Base-by-base conservation (phyloP, 92 coral and sea anemone genomes). In the Porites rus region DNA sequence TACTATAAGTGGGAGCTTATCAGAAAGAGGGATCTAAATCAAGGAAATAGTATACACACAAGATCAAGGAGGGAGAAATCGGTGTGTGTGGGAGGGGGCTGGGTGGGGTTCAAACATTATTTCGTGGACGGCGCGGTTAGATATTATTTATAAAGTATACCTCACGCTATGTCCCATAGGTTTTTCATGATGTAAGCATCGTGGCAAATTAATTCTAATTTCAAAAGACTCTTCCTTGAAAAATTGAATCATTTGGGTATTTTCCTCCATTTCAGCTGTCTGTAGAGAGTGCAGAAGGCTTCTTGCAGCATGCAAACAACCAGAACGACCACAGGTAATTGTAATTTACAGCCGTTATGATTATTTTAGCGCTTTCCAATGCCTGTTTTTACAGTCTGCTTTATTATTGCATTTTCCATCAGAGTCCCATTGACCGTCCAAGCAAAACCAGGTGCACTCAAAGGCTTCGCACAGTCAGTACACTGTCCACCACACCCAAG, bases 401-500 rank as follows among this genome's bases (percentile, higher is more conserved):
- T 46, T 24, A 22, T 66, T 68, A 28, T 68, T 68, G 8, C 50
- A 3, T 24, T 68, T 24, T 22, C 51, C 51, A 10, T 68, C 51
- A 68, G 73, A 68, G 54, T 16, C 46, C 65, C 65, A n/a, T n/a
- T 81, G 65, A 81, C 43, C 77, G 86, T 19, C 72, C 65, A 43
- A 81, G 86, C 21, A 81, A 81, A 69, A 10, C 74, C 17, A 80
- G 19, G 28, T 80, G 84, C 75, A 80, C 51, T 73, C 60, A 50
- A 81, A 75, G 76, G n/a, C 86, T 81, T 68, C 86, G 13, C 13
- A 24, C 72, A 38, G 50, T 66, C 86, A 69, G 78, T 52, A 65
- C 77, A 68, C 43, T 65, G 18, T 81, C 86, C 59, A 67, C 74
- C 66, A 81, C 86, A 54, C 77, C 86, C 72, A 81, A 62, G 63